Percentiles rank a stretch among this genome's conserved stretches.
These are phyloP conservation scores for Drosophila mauritiana DNA, from an alignment of 1,140 invertebrate genomes.

Conservation along the genomic window DNA sequence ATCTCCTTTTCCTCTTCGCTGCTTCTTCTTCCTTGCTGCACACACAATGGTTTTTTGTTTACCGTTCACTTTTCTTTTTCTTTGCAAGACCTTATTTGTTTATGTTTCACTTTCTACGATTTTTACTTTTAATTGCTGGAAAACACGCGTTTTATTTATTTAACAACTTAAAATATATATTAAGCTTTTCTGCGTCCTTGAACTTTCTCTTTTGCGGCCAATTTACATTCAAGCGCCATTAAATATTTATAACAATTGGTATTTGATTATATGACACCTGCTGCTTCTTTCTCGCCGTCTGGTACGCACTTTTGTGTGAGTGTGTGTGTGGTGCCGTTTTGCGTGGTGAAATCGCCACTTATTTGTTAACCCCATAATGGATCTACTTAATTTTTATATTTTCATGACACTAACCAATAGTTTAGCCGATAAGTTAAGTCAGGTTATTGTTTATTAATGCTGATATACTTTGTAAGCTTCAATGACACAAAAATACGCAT, in stretches of 20 bases:
- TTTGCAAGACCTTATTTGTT: constrained; percentile 29
- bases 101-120: constrained; percentile 46
- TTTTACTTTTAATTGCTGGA: constrained; percentile 35
- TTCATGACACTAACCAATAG: too few species aligned
- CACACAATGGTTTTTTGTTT: constrained; percentile 48
- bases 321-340: constrained; percentile 6
- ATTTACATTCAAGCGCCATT: constrained; percentile 26
- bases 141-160: constrained; percentile 23
- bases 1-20: not conserved
- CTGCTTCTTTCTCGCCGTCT: constrained; percentile 15
- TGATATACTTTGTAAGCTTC: too few species aligned
- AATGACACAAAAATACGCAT: too few species aligned
- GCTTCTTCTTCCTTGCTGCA: constrained; percentile 20
- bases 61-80: constrained; percentile 24
- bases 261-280: constrained; percentile 27
- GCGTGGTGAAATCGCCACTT: constrained; percentile 57
- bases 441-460: too few species aligned
- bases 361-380: constrained; percentile 32
- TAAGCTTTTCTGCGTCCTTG: constrained; percentile 3
- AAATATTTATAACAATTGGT: constrained; percentile 17
- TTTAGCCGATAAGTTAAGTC: not conserved
- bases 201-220: constrained; percentile 7
- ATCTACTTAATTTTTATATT: not conserved
- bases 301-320: constrained; percentile 23
- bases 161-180: constrained; percentile 7